Base-by-base conservation (phyloP, 2,888 invertebrate genomes). In the Malthinus seriepunctatus region DNA sequence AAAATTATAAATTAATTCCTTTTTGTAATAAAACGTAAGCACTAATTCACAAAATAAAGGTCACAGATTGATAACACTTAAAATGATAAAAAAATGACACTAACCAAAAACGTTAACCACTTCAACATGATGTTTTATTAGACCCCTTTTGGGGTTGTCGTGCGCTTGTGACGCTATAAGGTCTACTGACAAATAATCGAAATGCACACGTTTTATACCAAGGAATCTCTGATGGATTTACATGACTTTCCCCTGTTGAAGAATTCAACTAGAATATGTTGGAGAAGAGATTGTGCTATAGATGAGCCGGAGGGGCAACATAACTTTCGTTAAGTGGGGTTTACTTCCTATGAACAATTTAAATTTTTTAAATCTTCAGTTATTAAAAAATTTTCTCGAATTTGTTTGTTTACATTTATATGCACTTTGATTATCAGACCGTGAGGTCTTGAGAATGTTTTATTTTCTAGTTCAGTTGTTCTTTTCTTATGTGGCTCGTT, bases 71-170 rank as follows among this genome's bases (percentile, higher is more conserved):
- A 31, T 5, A 31, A 10, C 23, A 34, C 42, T 32, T 11, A 12
- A 32, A 38, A 31, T 12, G n/a, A 47, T 46, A 1, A 48, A 63
- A 65, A 63, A 49, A 55, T 56, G 56, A 53, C 74, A 79, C 79
- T 78, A 76, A 79, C 79, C 79, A 79, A 69, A 63, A 78, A 70
- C 71, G 76, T 71, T 68, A 75, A 73, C 72, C 77, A 77, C 77
- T 74, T 78, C 79, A 79, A 79, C 63, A 69, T 75, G 68, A 64
- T 60, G 57, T 56, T 55, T 63, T 3, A 5, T 51, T 65, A 57
- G 64, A 68, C 67, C 70, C 70, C 63, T 47, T n/a, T 51, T 67
- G 72, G 73, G 70, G 62, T 66, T 63, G 60, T 65, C 60, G 65
- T 67, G 69, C 73, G 72, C 65, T 67, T 67, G 54, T 54, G 71